Evolutionary conservation across 2,113 vertebrate species (phyloP).

Genomic region (Tretioscincus oriximinensis): DNA sequence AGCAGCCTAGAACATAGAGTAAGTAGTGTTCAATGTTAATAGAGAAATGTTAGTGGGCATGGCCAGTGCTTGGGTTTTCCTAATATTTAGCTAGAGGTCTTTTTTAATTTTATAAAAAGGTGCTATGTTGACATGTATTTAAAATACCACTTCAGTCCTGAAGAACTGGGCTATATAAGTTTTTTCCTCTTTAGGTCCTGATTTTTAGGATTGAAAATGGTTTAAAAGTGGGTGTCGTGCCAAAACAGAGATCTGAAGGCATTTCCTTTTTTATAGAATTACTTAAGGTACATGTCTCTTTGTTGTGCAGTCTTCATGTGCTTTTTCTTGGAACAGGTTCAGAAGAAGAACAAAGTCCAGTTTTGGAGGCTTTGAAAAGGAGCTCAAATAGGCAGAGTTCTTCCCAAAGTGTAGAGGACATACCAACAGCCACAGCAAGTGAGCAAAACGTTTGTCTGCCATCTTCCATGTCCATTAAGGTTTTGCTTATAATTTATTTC

Average conservation of each 20-base stretch:
- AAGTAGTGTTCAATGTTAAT: not conserved
- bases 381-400: slow-evolving; percentile 76
- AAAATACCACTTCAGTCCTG: too few relatives aligned
- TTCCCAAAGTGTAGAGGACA: slow-evolving; percentile 88
- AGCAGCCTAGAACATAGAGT: too few relatives aligned
- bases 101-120: not conserved
- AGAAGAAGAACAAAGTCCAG: slow-evolving; percentile 73
- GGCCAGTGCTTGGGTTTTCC: not conserved
- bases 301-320: slow-evolving; percentile 72
- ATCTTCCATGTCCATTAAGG: slow-evolving; percentile 38
- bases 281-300: slow-evolving; percentile 16
- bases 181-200: too few relatives aligned
- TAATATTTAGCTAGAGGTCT: not conserved
- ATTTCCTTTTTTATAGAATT: not conserved
- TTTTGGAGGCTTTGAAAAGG: slow-evolving; percentile 78
- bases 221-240: too few relatives aligned
- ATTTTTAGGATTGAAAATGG: too few relatives aligned
- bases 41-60: not conserved
- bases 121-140: too few relatives aligned
- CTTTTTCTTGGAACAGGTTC: slow-evolving; percentile 82
- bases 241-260: not conserved
- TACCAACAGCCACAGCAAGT: slow-evolving; percentile 82
- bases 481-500: slow-evolving; percentile 40
- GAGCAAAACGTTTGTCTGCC: slow-evolving; percentile 73
- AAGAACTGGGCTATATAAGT: too few relatives aligned